These are phyloP conservation scores for Varecia variegata DNA, from an alignment of 2,797 vertebrate genomes.

Conservation along the genomic window DNA sequence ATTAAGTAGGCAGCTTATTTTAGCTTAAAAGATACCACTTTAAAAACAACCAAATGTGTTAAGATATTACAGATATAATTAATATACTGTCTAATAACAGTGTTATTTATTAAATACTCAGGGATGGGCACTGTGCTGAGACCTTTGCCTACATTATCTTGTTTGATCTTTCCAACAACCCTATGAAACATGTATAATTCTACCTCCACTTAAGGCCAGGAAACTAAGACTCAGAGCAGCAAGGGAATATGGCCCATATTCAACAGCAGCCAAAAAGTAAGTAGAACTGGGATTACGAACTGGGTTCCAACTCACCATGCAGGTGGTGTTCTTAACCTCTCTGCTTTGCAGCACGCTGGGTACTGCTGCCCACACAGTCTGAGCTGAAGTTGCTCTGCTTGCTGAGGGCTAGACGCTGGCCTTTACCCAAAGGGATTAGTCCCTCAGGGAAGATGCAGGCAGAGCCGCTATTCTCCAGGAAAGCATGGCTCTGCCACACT, in stretches of 20 bases:
- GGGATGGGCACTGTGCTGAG: slow-evolving; percentile 12
- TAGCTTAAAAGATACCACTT: slow-evolving; percentile 52
- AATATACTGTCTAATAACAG: slow-evolving; percentile 61
- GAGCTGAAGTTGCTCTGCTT: neutral
- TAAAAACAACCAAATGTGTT: slow-evolving; percentile 53
- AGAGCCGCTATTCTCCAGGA: neutral
- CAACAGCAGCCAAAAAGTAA: neutral
- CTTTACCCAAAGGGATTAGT: neutral
- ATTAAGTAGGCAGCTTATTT: slow-evolving; percentile 57
- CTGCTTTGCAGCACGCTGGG: neutral
- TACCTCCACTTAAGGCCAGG: neutral
- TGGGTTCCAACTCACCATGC: neutral
- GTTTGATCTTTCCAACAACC: slow-evolving; percentile 40
- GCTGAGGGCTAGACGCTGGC: neutral
- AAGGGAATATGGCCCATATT: neutral
- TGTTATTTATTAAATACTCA: slow-evolving; percentile 58
- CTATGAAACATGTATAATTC: slow-evolving; percentile 22
- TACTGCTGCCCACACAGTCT: neutral
- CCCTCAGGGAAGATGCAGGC: neutral
- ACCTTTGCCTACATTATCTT: slow-evolving; percentile 1
- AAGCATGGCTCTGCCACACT: neutral
- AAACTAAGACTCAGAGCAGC: neutral
- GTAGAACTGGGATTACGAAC: neutral
- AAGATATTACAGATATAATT: slow-evolving; percentile 52
- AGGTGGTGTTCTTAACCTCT: neutral